Base-by-base conservation (phyloP, 2,888 invertebrate genomes). In the Watsonalla cultraria region DNA sequence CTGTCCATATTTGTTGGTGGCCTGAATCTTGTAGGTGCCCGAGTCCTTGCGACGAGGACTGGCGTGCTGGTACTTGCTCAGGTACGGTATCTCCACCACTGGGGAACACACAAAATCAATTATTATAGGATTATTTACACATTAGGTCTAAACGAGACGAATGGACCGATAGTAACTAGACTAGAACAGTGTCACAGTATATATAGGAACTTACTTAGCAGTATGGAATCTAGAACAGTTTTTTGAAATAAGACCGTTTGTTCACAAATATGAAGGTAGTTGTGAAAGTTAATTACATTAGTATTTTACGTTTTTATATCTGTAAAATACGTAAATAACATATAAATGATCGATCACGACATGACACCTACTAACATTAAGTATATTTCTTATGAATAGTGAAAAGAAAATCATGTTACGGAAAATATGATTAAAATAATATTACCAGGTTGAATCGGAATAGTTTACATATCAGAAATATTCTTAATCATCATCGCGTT, bases 21-120 rank as follows among this genome's bases (percentile, higher is more conserved):
- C 98, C 51, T 94, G 94, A 56, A 98, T 96, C 86, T 96, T 96
- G 83, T 98, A 98, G 0, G 95, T 94, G 66, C 98, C 98, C 57
- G 95, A 95, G 80, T 98, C 97, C 86, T 96, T 97, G 58, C 98
- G 93, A 68, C 95, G 95, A 35, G 97, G 96, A 75, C 94, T 95
- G 64, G 96, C 94, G 81, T 96, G 96, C 75, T 94, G 94, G 90
- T 97, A 96, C 86, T 97, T 97, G 72, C 95, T 95, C 76, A 97
- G 93, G 82, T 98, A 96, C 0, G 97, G 97, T 39, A 96, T 92
- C 78, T 96, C 95, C 60, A 96, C 94, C 74, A 97, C 93, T 80
- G 92, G 82, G 61, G 54, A 45, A 2, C 4, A 37, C 2, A 7
- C 37, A 49, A 54, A 52, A 14, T 51, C 33, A 6, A 9, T 15